Conservation (phyloP, 2,797 vertebrate species). For the Centropyge bicolor region DNA sequence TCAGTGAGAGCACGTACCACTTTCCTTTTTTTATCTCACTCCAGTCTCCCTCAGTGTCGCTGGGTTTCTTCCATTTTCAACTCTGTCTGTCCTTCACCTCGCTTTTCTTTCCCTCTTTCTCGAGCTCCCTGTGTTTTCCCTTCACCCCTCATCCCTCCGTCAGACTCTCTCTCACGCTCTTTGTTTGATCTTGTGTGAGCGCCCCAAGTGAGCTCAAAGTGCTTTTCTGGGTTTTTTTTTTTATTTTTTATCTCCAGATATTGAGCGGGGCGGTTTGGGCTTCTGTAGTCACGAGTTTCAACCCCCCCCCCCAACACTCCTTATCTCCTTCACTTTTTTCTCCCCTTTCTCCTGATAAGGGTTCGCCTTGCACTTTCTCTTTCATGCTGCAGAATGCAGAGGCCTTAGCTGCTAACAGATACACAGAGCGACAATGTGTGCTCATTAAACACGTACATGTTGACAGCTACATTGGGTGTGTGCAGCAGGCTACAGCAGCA, state of each 20-base stretch:
- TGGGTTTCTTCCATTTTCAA: slow-evolving; percentile 16
- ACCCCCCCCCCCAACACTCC: background rate
- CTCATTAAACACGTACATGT: slow-evolving; percentile 26
- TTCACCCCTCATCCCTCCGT: slow-evolving; percentile 21
- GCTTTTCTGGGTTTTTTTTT: slow-evolving; percentile 11
- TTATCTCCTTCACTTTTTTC: slow-evolving; percentile 48
- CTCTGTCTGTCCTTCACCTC: slow-evolving; percentile 14
- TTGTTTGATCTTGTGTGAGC: slow-evolving; percentile 59
- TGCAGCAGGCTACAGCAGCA: slow-evolving; percentile 9
- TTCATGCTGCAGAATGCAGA: slow-evolving; percentile 33
- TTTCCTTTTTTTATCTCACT: background rate
- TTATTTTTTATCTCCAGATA: slow-evolving; percentile 54
- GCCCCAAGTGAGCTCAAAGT: slow-evolving; percentile 37
- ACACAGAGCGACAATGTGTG: slow-evolving; percentile 29
- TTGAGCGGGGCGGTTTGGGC: slow-evolving; percentile 37
- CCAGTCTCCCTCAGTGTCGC: background rate
- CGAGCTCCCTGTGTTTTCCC: background rate
- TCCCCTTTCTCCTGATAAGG: slow-evolving; percentile 60
- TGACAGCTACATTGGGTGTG: background rate
- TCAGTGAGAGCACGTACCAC: slow-evolving; percentile 45
- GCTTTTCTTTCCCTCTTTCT: slow-evolving; percentile 27
- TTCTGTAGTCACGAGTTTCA: slow-evolving; percentile 50
- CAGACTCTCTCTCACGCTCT: slow-evolving; percentile 43
- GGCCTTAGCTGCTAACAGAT: slow-evolving; percentile 32
- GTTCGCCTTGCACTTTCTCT: slow-evolving; percentile 44